Conservation (phyloP, 2,113 vertebrate species). For the Bungarus multicinctus region DNA sequence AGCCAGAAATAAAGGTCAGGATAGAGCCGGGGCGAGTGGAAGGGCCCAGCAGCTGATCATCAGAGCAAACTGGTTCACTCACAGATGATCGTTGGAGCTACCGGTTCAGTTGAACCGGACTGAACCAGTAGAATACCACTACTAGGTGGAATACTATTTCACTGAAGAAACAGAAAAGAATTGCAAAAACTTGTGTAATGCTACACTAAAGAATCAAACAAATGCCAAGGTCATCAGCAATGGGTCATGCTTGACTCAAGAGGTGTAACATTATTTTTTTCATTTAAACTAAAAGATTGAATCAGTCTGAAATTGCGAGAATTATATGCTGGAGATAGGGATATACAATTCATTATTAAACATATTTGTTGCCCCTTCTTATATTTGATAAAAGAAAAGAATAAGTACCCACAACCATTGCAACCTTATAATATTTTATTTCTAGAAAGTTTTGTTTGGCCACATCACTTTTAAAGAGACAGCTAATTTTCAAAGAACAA, state of each 20-base stretch:
- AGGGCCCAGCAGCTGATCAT: too few species aligned
- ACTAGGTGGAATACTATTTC: neutral
- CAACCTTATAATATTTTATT: neutral
- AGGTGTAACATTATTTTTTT: neutral
- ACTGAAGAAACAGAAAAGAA: neutral
- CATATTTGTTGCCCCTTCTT: neutral
- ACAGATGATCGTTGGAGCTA: too few species aligned
- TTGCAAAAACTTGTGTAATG: neutral
- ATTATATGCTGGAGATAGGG: neutral
- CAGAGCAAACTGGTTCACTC: too few species aligned
- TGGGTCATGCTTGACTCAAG: neutral
- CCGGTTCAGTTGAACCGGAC: too few species aligned
- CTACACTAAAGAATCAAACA: neutral
- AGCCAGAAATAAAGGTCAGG: too few species aligned
- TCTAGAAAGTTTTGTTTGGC: slow-evolving; percentile 2
- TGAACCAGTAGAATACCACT: too few species aligned
- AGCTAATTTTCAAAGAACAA: slow-evolving; percentile 12
- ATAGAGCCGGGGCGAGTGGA: too few species aligned
- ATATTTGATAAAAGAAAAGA: neutral
- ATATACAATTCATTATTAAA: neutral
- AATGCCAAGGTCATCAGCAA: neutral
- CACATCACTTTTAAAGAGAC: neutral
- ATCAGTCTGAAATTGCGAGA: neutral
- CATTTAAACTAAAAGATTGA: neutral
- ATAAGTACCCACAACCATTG: neutral